A percentile compares a stretch with the other conserved stretches of the same genome.
Evolutionary conservation across 23 tunicate genomes (phyloP).

Genomic region (Phallusia fumigata): DNA sequence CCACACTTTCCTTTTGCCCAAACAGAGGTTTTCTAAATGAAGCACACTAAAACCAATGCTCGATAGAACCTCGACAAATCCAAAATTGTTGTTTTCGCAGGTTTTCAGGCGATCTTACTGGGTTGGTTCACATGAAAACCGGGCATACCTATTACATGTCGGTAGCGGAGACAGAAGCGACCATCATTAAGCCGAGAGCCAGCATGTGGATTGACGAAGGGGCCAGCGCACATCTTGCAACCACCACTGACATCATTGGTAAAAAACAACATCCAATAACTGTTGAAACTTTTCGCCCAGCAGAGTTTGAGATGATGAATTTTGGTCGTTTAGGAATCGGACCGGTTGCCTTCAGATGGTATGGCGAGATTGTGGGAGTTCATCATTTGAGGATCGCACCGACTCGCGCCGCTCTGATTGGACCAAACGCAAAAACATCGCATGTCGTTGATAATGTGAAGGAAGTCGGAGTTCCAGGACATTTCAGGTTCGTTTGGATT

Average conservation of each 20-base stretch:
- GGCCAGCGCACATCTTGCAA: conserved; percentile 19
- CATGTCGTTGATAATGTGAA: conserved; percentile 9
- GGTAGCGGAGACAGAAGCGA: conserved; percentile 20
- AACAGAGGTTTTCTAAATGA: no score
- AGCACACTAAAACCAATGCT: no score
- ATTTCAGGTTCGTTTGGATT: conserved; percentile 34
- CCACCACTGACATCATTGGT: conserved; percentile 30
- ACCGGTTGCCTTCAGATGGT: conserved; percentile 21
- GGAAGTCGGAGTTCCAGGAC: conserved; percentile 2
- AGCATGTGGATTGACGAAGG: conserved; percentile 27
- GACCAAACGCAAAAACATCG: conserved; percentile 17
- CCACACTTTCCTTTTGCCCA: no score
- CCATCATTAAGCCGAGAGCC: conserved; percentile 18
- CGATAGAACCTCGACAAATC: no score
- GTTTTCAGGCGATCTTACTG: conserved; percentile 28
- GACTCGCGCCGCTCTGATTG: conserved; percentile 3
- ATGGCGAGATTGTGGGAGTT: conserved; percentile 26
- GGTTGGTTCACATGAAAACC: conserved; percentile 11
- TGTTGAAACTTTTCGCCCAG: no score
- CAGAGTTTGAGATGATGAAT: no score
- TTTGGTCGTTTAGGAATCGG: conserved; percentile 8
- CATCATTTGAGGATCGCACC: conserved; percentile 25
- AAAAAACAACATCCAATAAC: no score
- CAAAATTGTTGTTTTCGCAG: no score
- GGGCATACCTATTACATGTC: conserved; percentile 11